Evolutionary conservation across 2,888 invertebrate genomes (phyloP).

Genomic region (Antheraea assamensis): DNA sequence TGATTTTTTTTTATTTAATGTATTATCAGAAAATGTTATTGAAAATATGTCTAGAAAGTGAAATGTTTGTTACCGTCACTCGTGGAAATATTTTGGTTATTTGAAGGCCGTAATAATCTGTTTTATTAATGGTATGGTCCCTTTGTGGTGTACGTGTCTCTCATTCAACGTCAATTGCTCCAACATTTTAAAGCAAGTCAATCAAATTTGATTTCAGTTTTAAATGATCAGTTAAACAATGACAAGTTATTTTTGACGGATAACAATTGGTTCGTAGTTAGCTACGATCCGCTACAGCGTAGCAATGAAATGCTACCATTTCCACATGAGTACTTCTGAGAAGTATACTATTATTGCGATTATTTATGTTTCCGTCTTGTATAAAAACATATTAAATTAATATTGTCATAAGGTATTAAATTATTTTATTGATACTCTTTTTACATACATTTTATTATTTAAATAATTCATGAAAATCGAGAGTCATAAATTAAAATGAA

Average conservation of each 20-base stretch:
- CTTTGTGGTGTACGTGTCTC: too few species aligned
- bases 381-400: not conserved
- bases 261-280: not conserved
- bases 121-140: too few species aligned
- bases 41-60: too few species aligned
- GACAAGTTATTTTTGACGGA: too few species aligned
- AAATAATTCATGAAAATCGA: not conserved
- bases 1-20: too few species aligned
- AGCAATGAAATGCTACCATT: not conserved
- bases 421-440: not conserved
- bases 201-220: not conserved
- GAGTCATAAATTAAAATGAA: not conserved
- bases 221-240: not conserved
- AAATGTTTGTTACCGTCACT: too few species aligned
- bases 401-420: not conserved
- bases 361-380: not conserved
- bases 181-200: too few species aligned
- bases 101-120: too few species aligned
- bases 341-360: not conserved
- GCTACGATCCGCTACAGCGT: constrained; percentile 20
- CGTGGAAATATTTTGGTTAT: too few species aligned
- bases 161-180: too few species aligned
- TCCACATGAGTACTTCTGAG: not conserved
- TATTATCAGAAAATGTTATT: too few species aligned
- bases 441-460: not conserved